Evolutionary conservation across 2,888 invertebrate species (phyloP).

Genomic region (Pomacea canaliculata): DNA sequence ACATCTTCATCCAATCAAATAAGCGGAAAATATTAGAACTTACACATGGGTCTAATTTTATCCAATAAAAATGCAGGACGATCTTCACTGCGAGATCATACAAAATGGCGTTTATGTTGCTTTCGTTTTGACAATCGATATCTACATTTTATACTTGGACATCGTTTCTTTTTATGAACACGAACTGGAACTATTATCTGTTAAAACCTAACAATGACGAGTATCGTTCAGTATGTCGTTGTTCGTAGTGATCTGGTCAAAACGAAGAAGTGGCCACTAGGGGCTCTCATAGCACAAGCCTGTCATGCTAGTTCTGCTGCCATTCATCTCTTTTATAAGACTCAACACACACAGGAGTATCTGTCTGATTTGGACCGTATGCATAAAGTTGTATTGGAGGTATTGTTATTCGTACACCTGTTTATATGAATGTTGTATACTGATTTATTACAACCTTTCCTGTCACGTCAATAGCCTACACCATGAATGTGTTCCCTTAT

Average conservation of each 20-base stretch:
- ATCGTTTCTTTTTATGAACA: no score
- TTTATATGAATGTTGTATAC: neutral
- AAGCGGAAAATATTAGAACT: neutral
- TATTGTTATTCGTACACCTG: constrained; percentile 61
- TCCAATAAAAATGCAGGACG: no score
- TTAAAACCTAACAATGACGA: constrained; percentile 9
- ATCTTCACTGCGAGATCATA: no score
- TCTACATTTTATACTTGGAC: no score
- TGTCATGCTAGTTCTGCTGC: constrained; percentile 79
- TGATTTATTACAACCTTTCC: no score
- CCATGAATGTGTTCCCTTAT: no score
- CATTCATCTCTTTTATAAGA: constrained; percentile 74
- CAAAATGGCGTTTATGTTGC: no score
- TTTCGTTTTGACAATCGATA: no score
- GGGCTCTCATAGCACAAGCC: constrained; percentile 83
- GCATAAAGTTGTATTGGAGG: constrained; percentile 96
- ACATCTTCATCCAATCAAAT: constrained; percentile 6
- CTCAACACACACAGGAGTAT: constrained; percentile 84
- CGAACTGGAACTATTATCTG: no score
- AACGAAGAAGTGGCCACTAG: constrained; percentile 89
- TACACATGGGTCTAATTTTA: no score
- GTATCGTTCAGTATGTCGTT: constrained; percentile 88
- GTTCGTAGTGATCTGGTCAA: constrained; percentile 88
- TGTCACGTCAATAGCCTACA: no score
- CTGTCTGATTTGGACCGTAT: constrained; percentile 89